Percentiles rank a stretch among this genome's conserved stretches.
phyloP scores from a whole-genome alignment of 2,113 vertebrate species.

The Scatophagus argus region DNA sequence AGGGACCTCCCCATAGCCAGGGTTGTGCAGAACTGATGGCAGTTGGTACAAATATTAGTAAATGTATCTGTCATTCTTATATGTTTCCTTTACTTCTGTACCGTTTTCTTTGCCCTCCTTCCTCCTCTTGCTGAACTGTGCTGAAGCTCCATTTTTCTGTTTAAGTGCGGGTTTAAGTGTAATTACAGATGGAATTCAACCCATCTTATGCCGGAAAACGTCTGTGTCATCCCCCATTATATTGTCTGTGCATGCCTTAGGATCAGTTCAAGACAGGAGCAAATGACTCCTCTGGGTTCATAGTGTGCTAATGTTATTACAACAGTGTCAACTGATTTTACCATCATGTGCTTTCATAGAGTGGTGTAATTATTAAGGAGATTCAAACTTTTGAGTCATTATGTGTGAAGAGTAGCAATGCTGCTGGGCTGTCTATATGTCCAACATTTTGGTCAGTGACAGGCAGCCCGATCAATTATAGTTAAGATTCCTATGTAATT shows the following conservation, averaged over 20 bases:
- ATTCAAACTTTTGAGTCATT: no score
- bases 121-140: constrained; percentile 38
- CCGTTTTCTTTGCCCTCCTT: background rate
- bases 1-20: background rate
- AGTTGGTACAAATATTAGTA: background rate
- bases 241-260: constrained; percentile 58
- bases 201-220: constrained; percentile 50
- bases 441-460: no score
- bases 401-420: no score
- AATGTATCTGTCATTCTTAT: background rate
- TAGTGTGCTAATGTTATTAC: constrained; percentile 66
- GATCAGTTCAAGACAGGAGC: constrained; percentile 73
- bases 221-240: constrained; percentile 71
- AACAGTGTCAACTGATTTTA: constrained; percentile 16
- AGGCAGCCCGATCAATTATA: background rate
- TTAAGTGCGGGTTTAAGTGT: constrained; percentile 61
- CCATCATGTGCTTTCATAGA: background rate
- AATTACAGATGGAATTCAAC: constrained; percentile 65
- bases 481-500: background rate
- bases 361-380: no score
- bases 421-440: no score
- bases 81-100: background rate
- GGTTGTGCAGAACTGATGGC: background rate
- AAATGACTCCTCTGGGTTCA: constrained; percentile 44
- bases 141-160: constrained; percentile 40